Base-by-base conservation (phyloP, 2,113 vertebrate genomes). In the Pleuronectes platessa region DNA sequence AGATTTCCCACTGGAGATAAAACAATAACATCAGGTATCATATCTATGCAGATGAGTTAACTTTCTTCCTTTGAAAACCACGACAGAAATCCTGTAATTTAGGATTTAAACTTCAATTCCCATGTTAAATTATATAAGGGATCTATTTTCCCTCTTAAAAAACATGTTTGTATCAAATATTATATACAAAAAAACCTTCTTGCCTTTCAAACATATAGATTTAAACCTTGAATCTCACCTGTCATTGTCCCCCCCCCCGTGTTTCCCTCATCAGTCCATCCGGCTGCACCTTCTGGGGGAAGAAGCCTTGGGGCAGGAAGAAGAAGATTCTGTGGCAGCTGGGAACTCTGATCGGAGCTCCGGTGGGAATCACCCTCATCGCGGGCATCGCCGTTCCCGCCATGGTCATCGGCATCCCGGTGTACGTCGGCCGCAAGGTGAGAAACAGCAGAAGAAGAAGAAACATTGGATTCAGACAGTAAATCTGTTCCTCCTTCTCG, bases 291-390 rank as follows among this genome's bases (percentile, higher is more conserved):
- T 99, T 99, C 92, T 99, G 98, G 98, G 98, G 98, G 65, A 99
- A 99, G 94, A 99, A 99, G 92, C 98, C 98, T 1, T 99, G 98
- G 98, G 99, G 97, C 92, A 95, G 96, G 78, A 99, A 99, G 92
- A 99, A 99, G 95, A 99, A 99, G 94, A 99, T 99, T 78, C 92
- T 99, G 70, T 99, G 98, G 98, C 98, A 99, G 93, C 93, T 99
- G 87, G 97, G 98, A 54, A 99, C 98, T 0, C 84, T 99, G 94
- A 99, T 99, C 2, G 98, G 98, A 0, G 98, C 98, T 49, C 98
- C 98, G 0, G 96, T 99, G 2, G 98, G 98, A 82, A 99, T 99
- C 89, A 98, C 97, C 11, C 96, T 99, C 82, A 99, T 99, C 6
- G 98, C 98, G 63, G 98, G 97, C 88, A 99, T 99, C 76, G 98